Evolutionary conservation across 2,888 invertebrate genomes (phyloP).

Genomic region (Euproctis similis): DNA sequence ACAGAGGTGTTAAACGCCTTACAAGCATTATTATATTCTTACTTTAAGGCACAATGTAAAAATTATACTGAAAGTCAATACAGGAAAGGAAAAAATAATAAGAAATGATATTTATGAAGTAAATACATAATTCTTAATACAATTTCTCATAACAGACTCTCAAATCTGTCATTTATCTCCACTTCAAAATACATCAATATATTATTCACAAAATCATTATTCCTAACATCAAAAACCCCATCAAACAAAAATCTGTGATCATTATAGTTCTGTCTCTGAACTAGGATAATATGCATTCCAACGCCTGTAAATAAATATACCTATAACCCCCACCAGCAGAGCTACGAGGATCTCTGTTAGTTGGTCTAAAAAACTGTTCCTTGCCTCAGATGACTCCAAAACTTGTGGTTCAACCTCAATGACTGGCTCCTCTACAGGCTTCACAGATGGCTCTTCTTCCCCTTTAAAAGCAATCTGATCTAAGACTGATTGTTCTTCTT

Average conservation of each 20-base stretch:
- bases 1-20: constrained; percentile 10
- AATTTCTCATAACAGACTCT: no score
- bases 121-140: no score
- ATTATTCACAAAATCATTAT: no score
- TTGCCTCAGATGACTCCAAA: constrained; percentile 53
- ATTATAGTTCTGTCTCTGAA: constrained; percentile 49
- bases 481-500: constrained; percentile 64
- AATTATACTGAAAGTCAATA: constrained; percentile 12
- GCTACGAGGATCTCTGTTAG: constrained; percentile 60
- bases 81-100: constrained; percentile 1
- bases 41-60: constrained; percentile 28
- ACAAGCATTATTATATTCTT: constrained; percentile 13
- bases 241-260: no score
- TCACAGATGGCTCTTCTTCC: constrained; percentile 58
- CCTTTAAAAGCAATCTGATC: constrained; percentile 71
- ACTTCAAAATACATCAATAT: no score
- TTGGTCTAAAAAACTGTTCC: constrained; percentile 58
- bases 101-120: constrained; percentile 6
- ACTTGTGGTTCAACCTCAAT: constrained; percentile 46
- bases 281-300: constrained; percentile 46
- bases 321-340: constrained; percentile 58
- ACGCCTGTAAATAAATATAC: constrained; percentile 63
- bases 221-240: no score
- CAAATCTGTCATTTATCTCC: no score
- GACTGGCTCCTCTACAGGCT: constrained; percentile 42